These are phyloP conservation scores for Sebastes fasciatus DNA, from an alignment of 2,113 vertebrate species.

Conservation along the genomic window DNA sequence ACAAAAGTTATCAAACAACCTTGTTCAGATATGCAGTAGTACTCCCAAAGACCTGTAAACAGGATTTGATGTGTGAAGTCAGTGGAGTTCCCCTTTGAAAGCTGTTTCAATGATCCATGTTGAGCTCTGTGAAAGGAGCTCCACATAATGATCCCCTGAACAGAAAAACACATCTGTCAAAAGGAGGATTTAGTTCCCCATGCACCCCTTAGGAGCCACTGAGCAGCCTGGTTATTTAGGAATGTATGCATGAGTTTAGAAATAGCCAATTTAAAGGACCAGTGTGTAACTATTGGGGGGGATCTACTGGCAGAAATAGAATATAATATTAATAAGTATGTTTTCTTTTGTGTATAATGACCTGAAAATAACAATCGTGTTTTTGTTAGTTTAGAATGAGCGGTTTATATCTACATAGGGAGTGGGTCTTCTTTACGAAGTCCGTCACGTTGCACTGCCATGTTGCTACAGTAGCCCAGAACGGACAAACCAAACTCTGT, in stretches of 20 bases:
- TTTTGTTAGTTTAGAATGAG: too few relatives aligned
- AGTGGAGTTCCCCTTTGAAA: conserved; percentile 3
- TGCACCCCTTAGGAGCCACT: neutral
- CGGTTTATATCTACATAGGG: too few relatives aligned
- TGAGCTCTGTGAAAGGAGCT: neutral
- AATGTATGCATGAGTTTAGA: neutral
- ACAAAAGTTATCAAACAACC: neutral
- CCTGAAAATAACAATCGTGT: too few relatives aligned
- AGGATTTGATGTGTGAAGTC: neutral
- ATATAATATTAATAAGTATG: too few relatives aligned
- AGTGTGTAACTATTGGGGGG: too few relatives aligned
- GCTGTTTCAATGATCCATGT: neutral
- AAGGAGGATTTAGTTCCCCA: neutral
- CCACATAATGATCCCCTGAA: neutral
- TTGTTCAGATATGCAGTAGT: neutral
- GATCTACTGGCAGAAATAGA: too few relatives aligned
- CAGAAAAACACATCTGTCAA: neutral
- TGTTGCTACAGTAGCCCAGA: too few relatives aligned
- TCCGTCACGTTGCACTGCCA: too few relatives aligned
- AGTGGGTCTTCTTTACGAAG: too few relatives aligned
- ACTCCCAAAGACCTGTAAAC: neutral
- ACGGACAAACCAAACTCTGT: too few relatives aligned
- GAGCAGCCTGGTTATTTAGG: neutral
- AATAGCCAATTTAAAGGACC: neutral
- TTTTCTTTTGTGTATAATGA: too few relatives aligned